A percentile compares a stretch with the other conserved stretches of the same genome.
Conservation (phyloP, 2,797 vertebrate genomes). For the Anabacerthia variegaticeps region DNA sequence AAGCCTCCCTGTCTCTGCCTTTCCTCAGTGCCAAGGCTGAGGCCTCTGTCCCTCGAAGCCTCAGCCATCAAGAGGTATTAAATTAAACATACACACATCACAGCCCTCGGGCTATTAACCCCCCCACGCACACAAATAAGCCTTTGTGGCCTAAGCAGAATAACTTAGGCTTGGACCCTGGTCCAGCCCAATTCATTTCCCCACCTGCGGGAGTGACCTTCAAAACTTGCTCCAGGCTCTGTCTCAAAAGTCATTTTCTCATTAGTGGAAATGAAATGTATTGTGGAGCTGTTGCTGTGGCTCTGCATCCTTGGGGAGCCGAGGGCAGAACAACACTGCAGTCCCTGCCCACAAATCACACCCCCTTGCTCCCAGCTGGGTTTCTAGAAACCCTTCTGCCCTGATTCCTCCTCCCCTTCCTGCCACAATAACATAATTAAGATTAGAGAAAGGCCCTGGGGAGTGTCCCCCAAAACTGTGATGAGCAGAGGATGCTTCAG, state of each 20-base stretch:
- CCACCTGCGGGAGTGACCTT: constrained; percentile 38
- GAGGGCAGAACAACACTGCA: not conserved
- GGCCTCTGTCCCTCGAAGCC: not conserved
- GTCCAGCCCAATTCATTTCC: not conserved
- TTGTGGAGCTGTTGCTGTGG: not conserved
- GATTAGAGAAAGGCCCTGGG: not conserved
- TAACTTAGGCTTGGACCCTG: not conserved
- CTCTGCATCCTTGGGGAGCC: not conserved
- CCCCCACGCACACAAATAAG: not conserved
- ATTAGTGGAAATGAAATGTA: not conserved
- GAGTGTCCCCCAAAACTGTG: not conserved
- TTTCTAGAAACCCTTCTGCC: not conserved
- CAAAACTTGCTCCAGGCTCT: constrained; percentile 36
- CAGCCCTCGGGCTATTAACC: not conserved
- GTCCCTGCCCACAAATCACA: not conserved
- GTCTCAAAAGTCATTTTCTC: constrained; percentile 16
- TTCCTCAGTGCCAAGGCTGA: not conserved
- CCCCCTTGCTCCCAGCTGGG: not conserved
- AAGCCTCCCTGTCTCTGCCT: not conserved
- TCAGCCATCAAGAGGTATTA: not conserved
- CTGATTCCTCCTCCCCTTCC: not conserved
- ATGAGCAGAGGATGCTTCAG: not conserved
- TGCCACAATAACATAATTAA: fast-evolving
- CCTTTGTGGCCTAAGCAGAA: not conserved
- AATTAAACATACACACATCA: not conserved